Base-by-base conservation (phyloP, 2,888 invertebrate species). In the Rugalucina vietnamica region DNA sequence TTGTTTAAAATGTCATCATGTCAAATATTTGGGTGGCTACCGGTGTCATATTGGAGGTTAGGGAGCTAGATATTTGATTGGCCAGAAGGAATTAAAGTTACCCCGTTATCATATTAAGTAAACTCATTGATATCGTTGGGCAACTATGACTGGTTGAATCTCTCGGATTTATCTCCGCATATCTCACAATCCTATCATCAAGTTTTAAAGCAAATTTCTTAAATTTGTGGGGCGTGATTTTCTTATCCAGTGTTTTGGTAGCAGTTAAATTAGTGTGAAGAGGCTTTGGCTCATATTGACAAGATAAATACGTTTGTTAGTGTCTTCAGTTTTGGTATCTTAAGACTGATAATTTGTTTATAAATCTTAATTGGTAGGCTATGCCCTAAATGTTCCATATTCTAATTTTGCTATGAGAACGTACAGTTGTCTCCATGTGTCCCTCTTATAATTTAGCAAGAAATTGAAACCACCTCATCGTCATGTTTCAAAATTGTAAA, bases 221-320 rank as follows among this genome's bases (percentile, higher is more conserved):
- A 34, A 65, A 34, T 65, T 65, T 32, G 18, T 34, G 34, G 85
- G 85, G 87, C 81, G 87, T 50, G 79, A 60, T 60, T 85, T 78
- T 81, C 87, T 82, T 85, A 83, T 78, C 85, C 85, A 54, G 76
- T 85, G 85, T 87, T 87, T 81, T 81, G 87, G 79, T 87, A 81
- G 87, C 78, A 72, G 32, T 32, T 71, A 78, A 74, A 82, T 79
- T 76, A 69, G 87, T 69, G 81, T 84, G 81, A 85, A 85, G 79
- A 76, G 57, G 85, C 85, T 85, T 81, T 76, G 71, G 12, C 37
- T 49, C 49, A 43, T 65, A 83, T 85, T 87, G 84, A 85, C 78
- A 76, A 83, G 73, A 81, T 79, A 74, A 85, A 87, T 76, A 65
- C 34, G 65, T 32, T 65, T 65, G 65, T 65, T 65, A 65, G 32